Evolutionary conservation across 2,797 vertebrate genomes (phyloP), one percentile per base, ranked within the genome.

Genomic region (Heliangelus exortis): DNA sequence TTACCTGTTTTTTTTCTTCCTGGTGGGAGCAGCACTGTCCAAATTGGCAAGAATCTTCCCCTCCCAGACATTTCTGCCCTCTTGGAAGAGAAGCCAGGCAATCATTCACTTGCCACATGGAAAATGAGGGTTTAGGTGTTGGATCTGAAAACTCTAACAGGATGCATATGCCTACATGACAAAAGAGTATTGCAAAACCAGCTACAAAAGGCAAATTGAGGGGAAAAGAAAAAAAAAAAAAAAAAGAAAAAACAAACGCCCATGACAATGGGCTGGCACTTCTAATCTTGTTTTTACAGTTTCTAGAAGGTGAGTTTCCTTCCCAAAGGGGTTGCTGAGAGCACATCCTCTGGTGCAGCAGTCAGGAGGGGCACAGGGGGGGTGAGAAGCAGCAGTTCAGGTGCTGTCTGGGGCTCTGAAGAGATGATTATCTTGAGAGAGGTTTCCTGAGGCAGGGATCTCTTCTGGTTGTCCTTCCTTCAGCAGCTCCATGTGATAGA

Each of bases 271-370:
- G 72, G 34, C 34, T n/a, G 50, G 33, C 29, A 12, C 45, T 54
- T 82, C 20, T 33, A 28, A 36, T 50, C 34, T 36, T 16, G 13
- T 57, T 93, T 76, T 26, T 28, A 66, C 14, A 9, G 5, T 17
- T 66, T 20, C 6, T 12, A 19, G 47, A 3, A 16, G 14, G n/a
- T 45, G 2, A 57, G 12, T 7, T 73, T 19, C 36, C 26, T 72
- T 33, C 21, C 25, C 18, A 29, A 15, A 63, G 0, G 11, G 36
- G 15, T 25, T 43, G 48, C 71, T 47, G 2, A 2, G 34, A 59
- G 8, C 11, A 0, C 8, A 2, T 11, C 6, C 4, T 8, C 21
- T 26, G 2, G 1, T 39, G 50, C 39, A 28, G 6, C 7, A 39
- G n/a, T 4, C 2, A 1, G 7, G 6, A 36, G 26, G 16, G 14